Percentiles rank a stretch among this genome's conserved stretches.
phyloP scores from a whole-genome alignment of 2,113 vertebrate species.

The Desmodus rotundus region DNA sequence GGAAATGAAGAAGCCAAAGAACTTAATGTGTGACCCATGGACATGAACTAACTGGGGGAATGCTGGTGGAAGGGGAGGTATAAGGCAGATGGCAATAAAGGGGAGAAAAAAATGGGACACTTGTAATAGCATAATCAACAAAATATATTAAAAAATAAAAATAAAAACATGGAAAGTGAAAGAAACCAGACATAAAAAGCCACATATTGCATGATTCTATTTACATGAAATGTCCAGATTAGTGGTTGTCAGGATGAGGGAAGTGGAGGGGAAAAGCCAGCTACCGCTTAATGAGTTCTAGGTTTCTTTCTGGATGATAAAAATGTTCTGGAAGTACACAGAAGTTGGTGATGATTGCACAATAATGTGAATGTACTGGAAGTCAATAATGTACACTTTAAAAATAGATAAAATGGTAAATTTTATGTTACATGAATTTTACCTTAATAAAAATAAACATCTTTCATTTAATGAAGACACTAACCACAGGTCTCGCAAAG shows the following conservation, averaged over 20 bases:
- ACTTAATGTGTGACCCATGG: no score
- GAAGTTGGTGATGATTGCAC: not conserved
- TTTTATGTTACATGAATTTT: not conserved
- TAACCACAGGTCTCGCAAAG: conserved; percentile 39
- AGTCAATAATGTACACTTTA: not conserved
- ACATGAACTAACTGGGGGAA: no score
- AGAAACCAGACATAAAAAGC: not conserved
- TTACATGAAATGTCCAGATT: not conserved
- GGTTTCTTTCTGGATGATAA: not conserved
- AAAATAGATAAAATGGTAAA: not conserved
- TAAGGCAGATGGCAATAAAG: no score
- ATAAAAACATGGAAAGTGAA: not conserved
- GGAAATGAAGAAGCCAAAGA: no score
- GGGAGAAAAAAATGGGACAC: no score
- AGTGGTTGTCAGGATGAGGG: not conserved
- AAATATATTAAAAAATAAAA: no score
- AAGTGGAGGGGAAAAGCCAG: not conserved
- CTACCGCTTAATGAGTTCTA: not conserved
- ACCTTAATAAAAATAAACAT: not conserved
- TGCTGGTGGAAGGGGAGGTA: no score
- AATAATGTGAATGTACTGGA: not conserved
- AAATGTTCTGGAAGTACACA: not conserved
- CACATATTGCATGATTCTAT: not conserved
- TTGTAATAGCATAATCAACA: no score
- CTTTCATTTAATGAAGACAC: not conserved